A percentile compares a stretch with the other conserved stretches of the same genome.
phyloP scores from a whole-genome alignment of 2,113 vertebrate species.

The Gymnarchus niloticus region DNA sequence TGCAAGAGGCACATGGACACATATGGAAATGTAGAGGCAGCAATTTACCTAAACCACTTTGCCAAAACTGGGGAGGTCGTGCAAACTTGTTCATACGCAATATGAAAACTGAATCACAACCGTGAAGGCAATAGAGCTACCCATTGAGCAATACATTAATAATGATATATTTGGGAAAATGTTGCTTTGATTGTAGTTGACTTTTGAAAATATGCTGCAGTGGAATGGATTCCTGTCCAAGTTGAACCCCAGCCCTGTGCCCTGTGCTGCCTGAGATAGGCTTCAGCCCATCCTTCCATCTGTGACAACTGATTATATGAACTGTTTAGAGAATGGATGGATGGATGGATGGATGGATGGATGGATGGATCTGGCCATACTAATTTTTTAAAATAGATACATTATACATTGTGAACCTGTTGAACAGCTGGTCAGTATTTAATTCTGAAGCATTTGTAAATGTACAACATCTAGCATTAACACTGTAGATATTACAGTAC shows the following conservation, averaged over 20 bases:
- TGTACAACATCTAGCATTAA: not conserved
- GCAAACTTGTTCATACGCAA: not conserved
- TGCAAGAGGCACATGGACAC: too few species aligned
- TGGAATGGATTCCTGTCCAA: too few species aligned
- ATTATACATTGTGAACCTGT: not conserved
- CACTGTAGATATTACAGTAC: not conserved
- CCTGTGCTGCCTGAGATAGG: too few species aligned
- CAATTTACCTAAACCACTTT: not conserved
- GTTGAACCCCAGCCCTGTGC: too few species aligned
- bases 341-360: too few species aligned
- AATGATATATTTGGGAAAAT: not conserved
- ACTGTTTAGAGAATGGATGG: too few species aligned
- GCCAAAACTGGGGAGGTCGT: not conserved
- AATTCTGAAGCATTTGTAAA: not conserved
- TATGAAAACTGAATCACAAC: not conserved
- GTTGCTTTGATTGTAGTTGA: not conserved
- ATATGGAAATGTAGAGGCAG: not conserved
- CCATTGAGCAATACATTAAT: too few species aligned
- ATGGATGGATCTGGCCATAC: too few species aligned
- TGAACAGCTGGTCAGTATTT: not conserved
- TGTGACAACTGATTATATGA: too few species aligned
- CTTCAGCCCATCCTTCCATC: too few species aligned
- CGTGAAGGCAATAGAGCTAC: not conserved
- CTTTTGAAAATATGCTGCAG: not conserved
- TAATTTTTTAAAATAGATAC: not conserved